phyloP scores from a whole-genome alignment of 1,140 invertebrate genomes.

The Listronotus oregonensis region DNA sequence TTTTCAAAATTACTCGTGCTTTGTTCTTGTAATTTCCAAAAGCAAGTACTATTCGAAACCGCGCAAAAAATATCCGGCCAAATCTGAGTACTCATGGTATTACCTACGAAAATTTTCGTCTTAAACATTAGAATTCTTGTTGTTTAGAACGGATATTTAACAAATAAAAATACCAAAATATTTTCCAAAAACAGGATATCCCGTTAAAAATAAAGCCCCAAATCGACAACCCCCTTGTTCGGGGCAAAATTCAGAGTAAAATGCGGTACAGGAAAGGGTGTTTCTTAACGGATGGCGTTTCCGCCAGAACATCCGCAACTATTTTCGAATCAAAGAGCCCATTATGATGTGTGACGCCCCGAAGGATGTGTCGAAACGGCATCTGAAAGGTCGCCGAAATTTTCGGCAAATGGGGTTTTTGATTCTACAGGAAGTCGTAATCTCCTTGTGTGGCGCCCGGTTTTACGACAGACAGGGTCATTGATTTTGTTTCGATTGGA shows the following conservation, averaged over 20 bases:
- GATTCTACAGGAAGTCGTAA: conserved; percentile 29
- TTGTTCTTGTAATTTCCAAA: too few relatives aligned
- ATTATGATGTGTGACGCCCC: not conserved
- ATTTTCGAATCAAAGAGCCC: conserved; percentile 6
- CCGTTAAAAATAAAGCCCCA: conserved; percentile 9
- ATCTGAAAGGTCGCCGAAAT: conserved; percentile 7
- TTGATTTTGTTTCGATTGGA: too few relatives aligned
- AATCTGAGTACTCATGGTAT: too few relatives aligned
- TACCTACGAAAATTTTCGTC: too few relatives aligned
- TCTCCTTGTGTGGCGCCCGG: conserved; percentile 19
- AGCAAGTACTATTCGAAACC: too few relatives aligned
- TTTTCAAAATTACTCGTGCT: too few relatives aligned
- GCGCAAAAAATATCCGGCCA: too few relatives aligned
- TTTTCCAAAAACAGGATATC: conserved; percentile 21
- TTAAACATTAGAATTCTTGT: too few relatives aligned
- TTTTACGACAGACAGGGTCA: too few relatives aligned
- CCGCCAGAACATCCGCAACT: conserved; percentile 15
- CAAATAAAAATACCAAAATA: not conserved
- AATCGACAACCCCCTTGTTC: not conserved
- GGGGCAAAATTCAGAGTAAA: not conserved
- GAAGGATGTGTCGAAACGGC: conserved; percentile 1
- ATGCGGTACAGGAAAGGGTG: conserved; percentile 15
- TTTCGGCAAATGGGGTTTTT: conserved; percentile 20
- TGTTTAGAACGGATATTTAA: too few relatives aligned
- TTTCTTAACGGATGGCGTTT: conserved; percentile 9